phyloP scores from a whole-genome alignment of 2,888 invertebrate species.

The Chesias legatella region DNA sequence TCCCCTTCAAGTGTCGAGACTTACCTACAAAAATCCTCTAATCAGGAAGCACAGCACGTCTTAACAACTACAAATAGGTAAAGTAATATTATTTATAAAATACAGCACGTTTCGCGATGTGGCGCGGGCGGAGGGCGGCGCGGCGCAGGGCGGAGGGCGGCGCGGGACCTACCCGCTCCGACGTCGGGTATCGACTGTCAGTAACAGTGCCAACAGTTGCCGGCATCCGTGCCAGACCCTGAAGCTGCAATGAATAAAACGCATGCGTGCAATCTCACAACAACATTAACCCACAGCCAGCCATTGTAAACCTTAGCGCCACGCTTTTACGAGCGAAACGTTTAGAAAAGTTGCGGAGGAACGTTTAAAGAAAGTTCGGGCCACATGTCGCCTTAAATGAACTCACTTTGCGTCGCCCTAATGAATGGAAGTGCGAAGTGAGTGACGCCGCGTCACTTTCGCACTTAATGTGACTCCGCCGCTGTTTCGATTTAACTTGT shows the following conservation, averaged over 20 bases:
- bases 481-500: slow-evolving; percentile 25
- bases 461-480: slow-evolving; percentile 23
- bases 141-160: too few species aligned
- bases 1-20: slow-evolving; percentile 28
- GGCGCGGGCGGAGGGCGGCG: slow-evolving; percentile 30
- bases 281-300: slow-evolving; percentile 36
- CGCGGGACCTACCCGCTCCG: slow-evolving; percentile 39
- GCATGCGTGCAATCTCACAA: slow-evolving; percentile 64
- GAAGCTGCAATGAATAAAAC: slow-evolving; percentile 62
- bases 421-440: slow-evolving; percentile 46
- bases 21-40: slow-evolving; percentile 39
- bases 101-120: slow-evolving; percentile 30
- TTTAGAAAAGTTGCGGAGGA: slow-evolving; percentile 30
- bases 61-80: slow-evolving; percentile 25
- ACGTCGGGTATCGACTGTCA: slow-evolving; percentile 67
- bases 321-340: slow-evolving; percentile 5
- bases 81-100: slow-evolving; percentile 33
- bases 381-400: slow-evolving; percentile 51
- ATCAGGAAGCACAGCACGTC: slow-evolving; percentile 34
- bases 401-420: slow-evolving; percentile 46
- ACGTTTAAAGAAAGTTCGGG: slow-evolving; percentile 59
- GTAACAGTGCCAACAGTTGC: slow-evolving; percentile 35
- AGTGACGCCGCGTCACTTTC: slow-evolving; percentile 33
- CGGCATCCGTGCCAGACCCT: slow-evolving; percentile 47
- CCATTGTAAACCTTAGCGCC: slow-evolving; percentile 36